These are phyloP conservation scores for Oreotrochilus melanogaster DNA, from an alignment of 2,113 vertebrate genomes.

Conservation along the genomic window DNA sequence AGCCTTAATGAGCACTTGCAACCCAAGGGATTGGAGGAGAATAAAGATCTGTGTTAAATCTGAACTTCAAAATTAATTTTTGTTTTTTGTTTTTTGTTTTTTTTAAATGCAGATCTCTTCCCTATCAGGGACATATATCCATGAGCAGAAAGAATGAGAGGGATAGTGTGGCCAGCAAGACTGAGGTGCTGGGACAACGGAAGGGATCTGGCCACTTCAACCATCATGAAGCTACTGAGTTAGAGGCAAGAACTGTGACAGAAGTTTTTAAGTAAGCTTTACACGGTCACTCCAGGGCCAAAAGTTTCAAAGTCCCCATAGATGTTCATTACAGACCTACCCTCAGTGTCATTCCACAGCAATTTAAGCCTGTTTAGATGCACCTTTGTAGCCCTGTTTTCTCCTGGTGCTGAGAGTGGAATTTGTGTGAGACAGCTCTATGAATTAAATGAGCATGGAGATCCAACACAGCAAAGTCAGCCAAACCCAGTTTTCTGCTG, in stretches of 20 bases:
- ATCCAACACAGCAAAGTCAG: background rate
- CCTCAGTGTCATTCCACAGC: background rate
- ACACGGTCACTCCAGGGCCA: background rate
- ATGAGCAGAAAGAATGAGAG: background rate
- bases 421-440: background rate
- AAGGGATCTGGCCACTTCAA: background rate
- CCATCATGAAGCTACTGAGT: background rate
- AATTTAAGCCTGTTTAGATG: background rate
- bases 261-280: background rate
- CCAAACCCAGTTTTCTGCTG: background rate
- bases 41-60: background rate
- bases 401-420: background rate
- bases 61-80: background rate
- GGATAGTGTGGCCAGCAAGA: background rate
- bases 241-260: background rate
- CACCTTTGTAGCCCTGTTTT: background rate
- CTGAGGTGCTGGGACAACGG: background rate
- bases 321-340: background rate
- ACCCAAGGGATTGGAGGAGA: background rate
- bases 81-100: background rate
- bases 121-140: background rate
- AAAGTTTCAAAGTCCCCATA: background rate
- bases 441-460: background rate
- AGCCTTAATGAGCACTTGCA: background rate
- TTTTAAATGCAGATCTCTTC: background rate